phyloP scores from a whole-genome alignment of 2,888 invertebrate genomes.

The Hypomecis punctinalis region DNA sequence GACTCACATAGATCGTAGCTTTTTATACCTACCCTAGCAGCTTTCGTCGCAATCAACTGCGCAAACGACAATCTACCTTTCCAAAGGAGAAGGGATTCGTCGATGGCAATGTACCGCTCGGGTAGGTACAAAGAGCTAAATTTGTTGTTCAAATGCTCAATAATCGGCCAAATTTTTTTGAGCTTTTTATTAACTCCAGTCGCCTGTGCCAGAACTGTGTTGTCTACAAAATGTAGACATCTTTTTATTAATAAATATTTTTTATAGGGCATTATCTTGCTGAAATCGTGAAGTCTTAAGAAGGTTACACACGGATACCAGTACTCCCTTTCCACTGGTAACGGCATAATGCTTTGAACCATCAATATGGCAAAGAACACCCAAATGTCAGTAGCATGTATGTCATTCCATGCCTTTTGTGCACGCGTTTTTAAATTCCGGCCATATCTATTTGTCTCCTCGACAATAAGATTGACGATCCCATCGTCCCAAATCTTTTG shows the following conservation, averaged over 20 bases:
- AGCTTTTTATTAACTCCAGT: slow-evolving; percentile 32
- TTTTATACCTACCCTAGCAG: too few relatives aligned
- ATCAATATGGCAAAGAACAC: slow-evolving; percentile 30
- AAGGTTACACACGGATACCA: too few relatives aligned
- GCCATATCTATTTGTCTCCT: not conserved
- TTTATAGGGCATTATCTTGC: slow-evolving; percentile 46
- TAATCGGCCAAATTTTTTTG: slow-evolving; percentile 41
- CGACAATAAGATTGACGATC: too few relatives aligned
- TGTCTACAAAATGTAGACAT: slow-evolving; percentile 7
- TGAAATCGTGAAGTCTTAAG: slow-evolving; percentile 37
- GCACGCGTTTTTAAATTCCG: not conserved
- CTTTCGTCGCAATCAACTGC: slow-evolving; percentile 12
- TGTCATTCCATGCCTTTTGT: not conserved
- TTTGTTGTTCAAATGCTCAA: slow-evolving; percentile 43
- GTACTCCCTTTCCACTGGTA: slow-evolving; percentile 9
- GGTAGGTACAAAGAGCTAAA: too few relatives aligned
- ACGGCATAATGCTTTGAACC: slow-evolving; percentile 41
- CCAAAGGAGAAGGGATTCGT: too few relatives aligned
- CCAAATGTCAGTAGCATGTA: not conserved
- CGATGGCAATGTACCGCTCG: slow-evolving; percentile 1
- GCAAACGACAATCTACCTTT: slow-evolving; percentile 19
- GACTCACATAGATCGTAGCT: slow-evolving; percentile 21
- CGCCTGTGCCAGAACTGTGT: not conserved
- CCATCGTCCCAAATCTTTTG: too few relatives aligned
- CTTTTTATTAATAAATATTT: slow-evolving; percentile 41